Base-by-base conservation (phyloP, 2,888 invertebrate genomes). In the Cyaniris semiargus region DNA sequence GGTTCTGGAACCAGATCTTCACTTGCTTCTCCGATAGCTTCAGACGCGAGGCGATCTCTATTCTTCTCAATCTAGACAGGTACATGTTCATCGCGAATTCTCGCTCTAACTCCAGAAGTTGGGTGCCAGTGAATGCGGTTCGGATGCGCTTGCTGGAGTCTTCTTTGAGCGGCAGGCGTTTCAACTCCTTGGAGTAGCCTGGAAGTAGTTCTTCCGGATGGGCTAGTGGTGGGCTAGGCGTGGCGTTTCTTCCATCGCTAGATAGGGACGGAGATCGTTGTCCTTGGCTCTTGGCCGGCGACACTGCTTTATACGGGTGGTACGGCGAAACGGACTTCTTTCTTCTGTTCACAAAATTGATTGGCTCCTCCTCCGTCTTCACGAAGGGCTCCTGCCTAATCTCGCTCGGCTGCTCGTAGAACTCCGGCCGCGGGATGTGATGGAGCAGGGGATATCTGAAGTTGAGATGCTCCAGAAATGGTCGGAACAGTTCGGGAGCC, bases 1-100 rank as follows among this genome's bases (percentile, higher is more conserved):
- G 95, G 89, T 98, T 98, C 88, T 98, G 98, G 90, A 98, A 98
- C 98, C 98, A 98, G 82, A 97, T 97, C 89, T 97, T 98, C 80
- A 98, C 98, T 93, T 98, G 98, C 86, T 98, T 99, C 89, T 99
- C 99, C 0, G 98, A 98, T 0, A 99, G 91, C 76, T 97, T 95
- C 79, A 98, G 90, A 81, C 97, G 96, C 44, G 97, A 98, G 4
- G 99, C 98, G 77, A 99, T 98, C 90, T 99, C 98, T 81, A 99
- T 98, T 78, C 98, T 94, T 76, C 98, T 95, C 81, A 98, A 89
- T 70, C 98, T 95, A 0, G 98, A 98, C 56, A 99, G 91, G 86
- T 99, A 99, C 96, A 98, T 98, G 87, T 98, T 98, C 83, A 96
- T 90, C 0, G 97, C 95, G 88, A 98, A 99, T 86, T 98, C 98